Evolutionary conservation across 1,140 invertebrate species (phyloP), one percentile per base, ranked within the genome.

Genomic region (silkworm (Bombyx mori)): DNA sequence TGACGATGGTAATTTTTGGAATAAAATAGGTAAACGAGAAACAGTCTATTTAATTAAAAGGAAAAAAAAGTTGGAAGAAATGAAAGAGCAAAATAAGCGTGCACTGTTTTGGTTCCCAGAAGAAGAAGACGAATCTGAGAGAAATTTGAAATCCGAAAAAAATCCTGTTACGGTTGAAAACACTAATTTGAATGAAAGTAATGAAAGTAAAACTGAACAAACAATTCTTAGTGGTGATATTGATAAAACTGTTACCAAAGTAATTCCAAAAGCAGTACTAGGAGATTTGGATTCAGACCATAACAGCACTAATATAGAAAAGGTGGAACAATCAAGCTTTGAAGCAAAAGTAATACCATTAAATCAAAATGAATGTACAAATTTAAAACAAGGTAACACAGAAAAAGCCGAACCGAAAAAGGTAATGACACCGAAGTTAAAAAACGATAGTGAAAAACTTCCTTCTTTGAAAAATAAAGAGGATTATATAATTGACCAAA

Each of bases 21-120:
- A 81, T 58, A 86, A 79, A 77, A 89, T 89, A 65, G 88, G 88
- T 49, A 88, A 89, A 73, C 73, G 88, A 61, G 89, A 90, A 81
- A 90, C 88, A 56, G 72, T 89, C 60, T 88, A 89, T 77, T 80
- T 88, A 70, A 73, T 82, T 53, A 78, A 84, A 57, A 81, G 86
- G 58, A 86, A 82, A 67, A 72, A 89, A 80, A 74, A 81, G 53
- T 60, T 89, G 54, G 65, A 79, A 57, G 79, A 88, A 57, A 63
- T 66, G 50, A 77, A 68, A 64, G 78, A 84, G 73, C 76, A 87
- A 63, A 61, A 62, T 48, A 75, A 75, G 63, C 71, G 78, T 45
- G 69, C 75, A 35, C 53, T 83, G 49, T 80, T 76, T 67, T 88
- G 82, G 83, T 77, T 73, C 60, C 76, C 80, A 42, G 83, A 83